Evolutionary conservation across 2,888 invertebrate species (phyloP).

Genomic region (Stomorhina lunata): DNA sequence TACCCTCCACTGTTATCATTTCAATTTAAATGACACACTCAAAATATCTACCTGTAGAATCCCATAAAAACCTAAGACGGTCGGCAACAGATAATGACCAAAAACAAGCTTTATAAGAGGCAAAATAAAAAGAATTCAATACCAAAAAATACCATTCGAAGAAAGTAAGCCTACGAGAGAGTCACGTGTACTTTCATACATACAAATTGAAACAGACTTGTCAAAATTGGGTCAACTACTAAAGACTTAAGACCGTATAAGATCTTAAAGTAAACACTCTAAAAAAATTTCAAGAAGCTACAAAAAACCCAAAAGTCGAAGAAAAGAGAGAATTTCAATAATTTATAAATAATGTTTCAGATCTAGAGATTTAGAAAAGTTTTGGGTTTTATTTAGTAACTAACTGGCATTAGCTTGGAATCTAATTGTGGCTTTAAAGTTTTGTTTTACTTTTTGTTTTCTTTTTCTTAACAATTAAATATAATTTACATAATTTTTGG

Average conservation of each 20-base stretch:
- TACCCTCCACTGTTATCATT: background rate
- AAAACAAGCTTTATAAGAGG: background rate
- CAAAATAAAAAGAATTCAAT: constrained; percentile 11
- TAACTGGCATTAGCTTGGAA: background rate
- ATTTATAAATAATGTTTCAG: background rate
- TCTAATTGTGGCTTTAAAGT: background rate
- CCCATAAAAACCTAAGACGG: background rate
- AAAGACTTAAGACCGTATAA: too few relatives aligned
- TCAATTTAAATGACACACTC: constrained; percentile 12
- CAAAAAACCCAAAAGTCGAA: background rate
- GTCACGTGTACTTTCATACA: too few relatives aligned
- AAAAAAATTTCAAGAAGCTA: background rate
- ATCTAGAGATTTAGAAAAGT: too few relatives aligned
- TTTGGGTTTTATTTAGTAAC: background rate
- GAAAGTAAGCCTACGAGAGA: constrained; percentile 51
- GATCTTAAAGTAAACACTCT: background rate
- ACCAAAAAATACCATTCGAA: constrained; percentile 45
- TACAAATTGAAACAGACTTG: constrained; percentile 3
- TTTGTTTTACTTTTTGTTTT: background rate
- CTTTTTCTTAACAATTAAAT: constrained; percentile 29
- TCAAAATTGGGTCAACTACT: constrained; percentile 39
- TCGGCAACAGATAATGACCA: background rate
- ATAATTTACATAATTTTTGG: constrained; percentile 60
- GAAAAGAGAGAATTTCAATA: background rate
- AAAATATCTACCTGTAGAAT: constrained; percentile 7